These are phyloP conservation scores for Cathartes aura DNA, from an alignment of 2,113 vertebrate species.

Conservation along the genomic window DNA sequence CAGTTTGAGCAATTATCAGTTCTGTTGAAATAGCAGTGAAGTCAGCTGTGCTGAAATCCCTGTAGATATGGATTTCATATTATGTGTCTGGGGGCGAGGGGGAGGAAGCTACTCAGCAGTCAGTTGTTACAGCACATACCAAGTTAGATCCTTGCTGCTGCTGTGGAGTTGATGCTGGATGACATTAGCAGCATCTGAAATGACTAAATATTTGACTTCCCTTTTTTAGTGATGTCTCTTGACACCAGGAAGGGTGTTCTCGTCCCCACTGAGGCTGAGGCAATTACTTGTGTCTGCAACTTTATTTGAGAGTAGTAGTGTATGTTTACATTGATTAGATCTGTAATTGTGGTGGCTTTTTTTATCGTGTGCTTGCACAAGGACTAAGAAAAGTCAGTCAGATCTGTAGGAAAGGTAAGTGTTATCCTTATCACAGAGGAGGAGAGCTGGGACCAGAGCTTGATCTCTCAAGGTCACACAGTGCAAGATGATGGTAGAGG, in stretches of 20 bases:
- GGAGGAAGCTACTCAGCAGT: background rate
- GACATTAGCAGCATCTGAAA: background rate
- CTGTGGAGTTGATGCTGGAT: background rate
- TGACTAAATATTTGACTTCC: conserved; percentile 29
- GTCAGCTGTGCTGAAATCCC: background rate
- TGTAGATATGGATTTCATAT: background rate
- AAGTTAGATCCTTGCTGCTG: background rate
- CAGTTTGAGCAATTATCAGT: background rate
- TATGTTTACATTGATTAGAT: background rate
- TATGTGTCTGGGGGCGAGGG: background rate
- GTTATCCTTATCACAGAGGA: background rate
- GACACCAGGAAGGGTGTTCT: background rate
- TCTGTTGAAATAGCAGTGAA: background rate
- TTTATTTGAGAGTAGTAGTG: background rate
- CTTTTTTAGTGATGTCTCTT: background rate
- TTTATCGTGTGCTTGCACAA: background rate
- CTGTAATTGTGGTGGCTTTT: conserved; percentile 1
- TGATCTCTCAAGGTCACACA: conserved; percentile 45
- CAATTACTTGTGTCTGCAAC: background rate
- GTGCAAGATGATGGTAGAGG: background rate
- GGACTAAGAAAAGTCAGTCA: background rate
- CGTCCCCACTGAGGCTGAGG: background rate
- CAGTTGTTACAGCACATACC: background rate
- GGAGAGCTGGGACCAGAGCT: background rate
- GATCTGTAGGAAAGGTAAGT: background rate